A percentile compares a stretch with the other conserved stretches of the same genome.
These are phyloP conservation scores for Dromius quadrimaculatus DNA, from an alignment of 2,888 invertebrate genomes.

Conservation along the genomic window DNA sequence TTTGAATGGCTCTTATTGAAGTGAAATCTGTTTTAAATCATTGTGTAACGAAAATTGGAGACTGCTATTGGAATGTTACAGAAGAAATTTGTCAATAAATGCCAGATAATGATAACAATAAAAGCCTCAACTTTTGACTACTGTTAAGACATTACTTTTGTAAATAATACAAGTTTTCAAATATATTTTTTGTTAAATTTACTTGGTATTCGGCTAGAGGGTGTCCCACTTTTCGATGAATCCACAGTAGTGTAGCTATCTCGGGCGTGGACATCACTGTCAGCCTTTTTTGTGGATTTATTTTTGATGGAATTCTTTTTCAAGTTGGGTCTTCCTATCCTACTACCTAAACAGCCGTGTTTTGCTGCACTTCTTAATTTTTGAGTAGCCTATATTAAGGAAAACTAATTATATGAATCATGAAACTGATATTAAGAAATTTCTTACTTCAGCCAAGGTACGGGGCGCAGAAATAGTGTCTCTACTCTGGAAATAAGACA, in stretches of 20 bases:
- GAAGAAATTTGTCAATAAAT: too few species aligned
- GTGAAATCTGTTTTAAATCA: too few species aligned
- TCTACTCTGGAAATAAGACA: too few species aligned
- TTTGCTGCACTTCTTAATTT: neutral
- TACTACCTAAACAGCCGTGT: neutral
- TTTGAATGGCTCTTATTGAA: too few species aligned
- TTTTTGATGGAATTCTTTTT: neutral
- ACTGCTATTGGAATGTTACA: too few species aligned
- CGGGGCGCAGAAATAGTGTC: neutral
- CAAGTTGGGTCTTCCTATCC: constrained; percentile 4
- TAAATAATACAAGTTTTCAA: too few species aligned
- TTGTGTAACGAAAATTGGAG: too few species aligned
- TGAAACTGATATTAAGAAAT: neutral
- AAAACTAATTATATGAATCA: constrained; percentile 10
- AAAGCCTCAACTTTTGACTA: too few species aligned
- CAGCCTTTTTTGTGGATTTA: neutral
- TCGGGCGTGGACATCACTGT: neutral
- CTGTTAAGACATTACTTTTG: too few species aligned
- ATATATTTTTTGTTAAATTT: too few species aligned
- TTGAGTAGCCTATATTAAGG: neutral
- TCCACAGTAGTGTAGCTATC: neutral
- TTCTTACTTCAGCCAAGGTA: constrained; percentile 7
- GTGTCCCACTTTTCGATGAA: neutral
- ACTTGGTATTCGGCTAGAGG: constrained; percentile 3
- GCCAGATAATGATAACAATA: too few species aligned